Evolutionary conservation across 2,797 vertebrate genomes (phyloP).

Genomic region (Allobates femoralis): DNA sequence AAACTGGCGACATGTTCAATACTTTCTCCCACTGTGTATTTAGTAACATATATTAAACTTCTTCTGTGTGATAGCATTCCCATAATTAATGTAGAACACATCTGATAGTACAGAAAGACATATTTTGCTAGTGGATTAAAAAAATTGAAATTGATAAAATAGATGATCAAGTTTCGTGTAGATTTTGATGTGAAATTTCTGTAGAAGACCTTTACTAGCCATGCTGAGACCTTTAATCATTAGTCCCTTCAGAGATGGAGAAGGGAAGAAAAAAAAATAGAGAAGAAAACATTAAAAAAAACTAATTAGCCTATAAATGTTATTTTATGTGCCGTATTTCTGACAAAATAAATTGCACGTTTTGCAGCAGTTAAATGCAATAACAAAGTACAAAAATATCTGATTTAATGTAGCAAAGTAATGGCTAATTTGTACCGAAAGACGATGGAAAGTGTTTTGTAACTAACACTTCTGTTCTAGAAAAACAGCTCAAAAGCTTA

Average conservation of each 20-base stretch:
- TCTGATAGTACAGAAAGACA: neutral
- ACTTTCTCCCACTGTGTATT: too few relatives aligned
- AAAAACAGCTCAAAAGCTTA: neutral
- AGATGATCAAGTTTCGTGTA: neutral
- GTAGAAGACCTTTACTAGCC: neutral
- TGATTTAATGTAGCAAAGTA: neutral
- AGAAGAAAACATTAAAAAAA: neutral
- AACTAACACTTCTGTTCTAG: neutral
- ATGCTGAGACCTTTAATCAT: conserved; percentile 2
- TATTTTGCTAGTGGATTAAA: neutral
- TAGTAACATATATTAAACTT: neutral
- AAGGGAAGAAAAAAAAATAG: neutral
- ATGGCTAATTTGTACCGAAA: neutral
- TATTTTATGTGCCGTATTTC: neutral
- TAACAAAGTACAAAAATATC: neutral
- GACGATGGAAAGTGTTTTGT: neutral
- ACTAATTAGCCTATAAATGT: conserved; percentile 3
- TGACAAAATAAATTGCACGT: neutral
- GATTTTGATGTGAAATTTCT: neutral
- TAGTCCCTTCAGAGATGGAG: neutral
- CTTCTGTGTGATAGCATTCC: neutral
- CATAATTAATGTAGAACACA: neutral
- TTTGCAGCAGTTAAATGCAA: neutral
- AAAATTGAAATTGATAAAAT: neutral
- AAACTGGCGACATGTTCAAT: too few relatives aligned